Percentiles rank a stretch among this genome's conserved stretches.
Conservation (phyloP, 2,888 invertebrate genomes). For the Adineta ricciae region DNA sequence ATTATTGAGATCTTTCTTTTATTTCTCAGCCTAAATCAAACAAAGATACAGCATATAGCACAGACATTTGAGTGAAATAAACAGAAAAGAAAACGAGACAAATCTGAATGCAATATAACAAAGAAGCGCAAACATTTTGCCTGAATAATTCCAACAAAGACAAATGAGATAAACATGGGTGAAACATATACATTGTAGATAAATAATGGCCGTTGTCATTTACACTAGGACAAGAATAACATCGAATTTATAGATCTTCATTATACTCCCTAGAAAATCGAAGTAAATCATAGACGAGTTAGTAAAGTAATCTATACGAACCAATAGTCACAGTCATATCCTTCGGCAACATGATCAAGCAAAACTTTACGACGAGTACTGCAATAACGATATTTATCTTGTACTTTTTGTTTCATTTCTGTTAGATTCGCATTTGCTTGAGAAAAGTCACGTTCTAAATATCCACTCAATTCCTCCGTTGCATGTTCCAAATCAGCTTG, state of each 20-base stretch:
- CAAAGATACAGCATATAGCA: neutral
- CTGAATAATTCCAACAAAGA: neutral
- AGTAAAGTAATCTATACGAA: too few species aligned
- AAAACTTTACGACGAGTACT: slow-evolving; percentile 88
- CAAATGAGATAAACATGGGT: neutral
- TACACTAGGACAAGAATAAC: neutral
- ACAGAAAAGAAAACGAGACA: neutral
- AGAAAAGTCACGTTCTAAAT: slow-evolving; percentile 91
- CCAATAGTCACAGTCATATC: slow-evolving; percentile 97
- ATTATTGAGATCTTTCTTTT: neutral
- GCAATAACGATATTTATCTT: slow-evolving; percentile 95
- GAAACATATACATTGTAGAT: neutral
- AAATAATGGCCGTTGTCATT: neutral
- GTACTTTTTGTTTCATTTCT: slow-evolving; percentile 95
- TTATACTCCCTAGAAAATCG: neutral
- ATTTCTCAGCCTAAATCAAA: neutral
- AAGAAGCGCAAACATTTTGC: neutral
- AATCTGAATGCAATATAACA: neutral
- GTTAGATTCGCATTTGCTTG: slow-evolving; percentile 73
- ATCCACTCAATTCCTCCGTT: slow-evolving; percentile 90
- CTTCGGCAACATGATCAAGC: slow-evolving; percentile 92
- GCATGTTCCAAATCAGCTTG: slow-evolving; percentile 94
- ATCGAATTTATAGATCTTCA: neutral
- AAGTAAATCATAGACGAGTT: neutral
- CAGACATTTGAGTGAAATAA: neutral